Base-by-base conservation (phyloP, 2,888 invertebrate genomes). In the Hypsopygia costalis region DNA sequence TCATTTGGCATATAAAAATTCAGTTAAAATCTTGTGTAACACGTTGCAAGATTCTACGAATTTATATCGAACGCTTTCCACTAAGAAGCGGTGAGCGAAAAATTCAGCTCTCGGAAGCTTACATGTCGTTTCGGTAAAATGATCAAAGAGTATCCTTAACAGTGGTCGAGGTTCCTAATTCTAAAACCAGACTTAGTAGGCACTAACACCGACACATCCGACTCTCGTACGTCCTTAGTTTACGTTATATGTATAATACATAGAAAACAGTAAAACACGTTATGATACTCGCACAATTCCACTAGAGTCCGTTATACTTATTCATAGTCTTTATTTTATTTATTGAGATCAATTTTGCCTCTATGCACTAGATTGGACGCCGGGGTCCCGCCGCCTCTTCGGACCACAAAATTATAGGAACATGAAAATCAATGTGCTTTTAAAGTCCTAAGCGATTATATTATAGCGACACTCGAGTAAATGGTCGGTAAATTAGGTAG, bases 341-440 rank as follows among this genome's bases (percentile, higher is more conserved):
- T 74, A 86, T 70, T 88, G 87, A 88, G 87, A 88, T 88, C 87
- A 88, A 76, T 77, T 75, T 75, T 75, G 78, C 80, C 82, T 72
- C 77, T 78, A 73, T 65, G 77, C 79, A 75, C 78, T 78, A 75
- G 56, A 53, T 59, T 67, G 65, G 55, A 63, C 49, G 40, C 44
- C 34, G 43, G 40, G 37, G 6, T 21, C 28, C 7, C 32, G 42
- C 49, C 48, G 40, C 46, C 52, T 46, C 56, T 47, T 46, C 58
- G 37, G 52, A 52, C 55, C 63, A 51, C 60, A 55, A 41, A 29
- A 47, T n/a, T 30, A 30, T 58, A 62, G 62, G 62, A 62, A 62
- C 62, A 52, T 51, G 46, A 11, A n/a, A 35, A 16, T 16, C 2
- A 48, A 41, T 54, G 49, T 47, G 47, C 50, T 45, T 16, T 4